Evolutionary conservation across 2,113 vertebrate genomes (phyloP).

Genomic region (Hyperopisus bebe): DNA sequence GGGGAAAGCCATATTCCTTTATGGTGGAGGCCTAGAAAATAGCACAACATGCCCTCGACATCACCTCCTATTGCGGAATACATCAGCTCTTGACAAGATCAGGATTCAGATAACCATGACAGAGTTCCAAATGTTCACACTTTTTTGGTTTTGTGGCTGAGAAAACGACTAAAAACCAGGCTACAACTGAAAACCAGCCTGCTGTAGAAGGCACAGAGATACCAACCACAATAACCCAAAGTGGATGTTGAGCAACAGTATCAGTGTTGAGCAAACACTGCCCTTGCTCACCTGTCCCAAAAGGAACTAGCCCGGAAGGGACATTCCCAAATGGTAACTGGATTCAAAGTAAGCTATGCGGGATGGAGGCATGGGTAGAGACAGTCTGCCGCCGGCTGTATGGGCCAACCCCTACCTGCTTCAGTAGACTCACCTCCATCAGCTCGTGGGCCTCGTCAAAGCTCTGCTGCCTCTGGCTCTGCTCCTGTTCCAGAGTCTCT

Average conservation of each 20-base stretch:
- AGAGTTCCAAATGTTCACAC: background rate
- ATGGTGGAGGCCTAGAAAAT: background rate
- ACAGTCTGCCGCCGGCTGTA: background rate
- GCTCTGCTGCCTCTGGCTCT: slow-evolving; percentile 42
- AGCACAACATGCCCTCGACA: background rate
- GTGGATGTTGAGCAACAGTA: background rate
- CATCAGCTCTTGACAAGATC: background rate
- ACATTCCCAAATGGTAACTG: background rate
- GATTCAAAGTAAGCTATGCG: background rate
- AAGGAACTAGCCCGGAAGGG: background rate
- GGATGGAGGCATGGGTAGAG: background rate
- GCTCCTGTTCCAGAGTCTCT: slow-evolving; percentile 81
- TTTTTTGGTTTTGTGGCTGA: background rate
- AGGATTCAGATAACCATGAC: background rate
- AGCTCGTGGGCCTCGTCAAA: slow-evolving; percentile 52
- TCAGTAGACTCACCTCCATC: slow-evolving; percentile 22
- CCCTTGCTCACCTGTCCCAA: background rate
- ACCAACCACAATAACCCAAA: background rate
- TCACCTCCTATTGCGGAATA: background rate
- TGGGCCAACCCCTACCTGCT: background rate
- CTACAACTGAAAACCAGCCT: background rate
- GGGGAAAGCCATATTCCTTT: background rate
- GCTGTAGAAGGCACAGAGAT: background rate
- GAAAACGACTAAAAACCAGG: background rate
- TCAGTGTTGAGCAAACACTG: background rate